Evolutionary conservation across 2,888 invertebrate species (phyloP), one percentile per base, ranked within the genome.

Genomic region (Biston betularia): DNA sequence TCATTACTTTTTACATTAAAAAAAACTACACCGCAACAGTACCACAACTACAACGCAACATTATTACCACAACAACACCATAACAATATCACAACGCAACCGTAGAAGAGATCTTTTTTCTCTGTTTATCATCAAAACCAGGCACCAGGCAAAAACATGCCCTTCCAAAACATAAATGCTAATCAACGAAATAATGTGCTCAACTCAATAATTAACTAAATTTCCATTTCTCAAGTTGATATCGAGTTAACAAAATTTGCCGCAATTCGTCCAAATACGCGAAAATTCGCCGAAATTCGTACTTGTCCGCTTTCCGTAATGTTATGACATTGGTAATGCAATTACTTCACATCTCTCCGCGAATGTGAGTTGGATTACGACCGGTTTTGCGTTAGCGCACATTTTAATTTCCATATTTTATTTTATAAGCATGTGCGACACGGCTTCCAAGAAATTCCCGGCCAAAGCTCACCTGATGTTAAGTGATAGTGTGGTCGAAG

Each of bases 251-350:
- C 46, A 59, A 15, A 65, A 63, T 63, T 65, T 42, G 35, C 60
- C 63, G 34, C 46, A 80, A 75, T 79, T 77, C 74, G 77, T 63
- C 70, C 77, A 79, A 84, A 81, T 80, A 79, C 74, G 70, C 49
- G 46, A 52, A 46, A 55, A 52, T 65, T 65, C 45, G 56, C 15
- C 9, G 34, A 58, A 65, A 65, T 55, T 59, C 52, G 44, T 35
- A 61, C 67, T 59, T 70, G 65, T 72, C 65, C 65, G 72, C 73
- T 69, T 75, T 71, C 70, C 75, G 67, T 60, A 69, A 69, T 70
- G 64, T 64, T 70, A 68, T 69, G 73, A 70, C 71, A 71, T 72
- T 73, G 70, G 53, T 77, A 77, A 77, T 75, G 70, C 61, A 66
- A 75, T 75, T 77, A 77, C 61, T 61, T 63, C 69, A 69, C 58